A percentile compares a stretch with the other conserved stretches of the same genome.
Evolutionary conservation across 2,113 vertebrate species (phyloP).

Genomic region (Coracopsis vasa): DNA sequence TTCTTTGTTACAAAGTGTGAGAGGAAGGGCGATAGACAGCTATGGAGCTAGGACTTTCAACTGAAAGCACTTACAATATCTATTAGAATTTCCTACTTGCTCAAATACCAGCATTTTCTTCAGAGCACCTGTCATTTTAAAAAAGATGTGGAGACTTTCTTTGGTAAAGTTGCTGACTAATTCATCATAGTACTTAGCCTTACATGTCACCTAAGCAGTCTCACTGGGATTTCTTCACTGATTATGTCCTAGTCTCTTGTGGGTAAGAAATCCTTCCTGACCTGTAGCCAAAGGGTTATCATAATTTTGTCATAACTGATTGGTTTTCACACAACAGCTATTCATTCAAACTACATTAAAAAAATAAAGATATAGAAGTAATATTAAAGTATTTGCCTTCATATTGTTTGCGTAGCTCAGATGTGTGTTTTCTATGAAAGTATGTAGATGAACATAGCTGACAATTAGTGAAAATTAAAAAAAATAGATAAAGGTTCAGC

Average conservation of each 20-base stretch:
- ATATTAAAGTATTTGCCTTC: neutral
- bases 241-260: neutral
- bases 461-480: neutral
- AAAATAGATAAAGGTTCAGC: neutral
- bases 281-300: neutral
- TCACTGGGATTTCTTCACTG: neutral
- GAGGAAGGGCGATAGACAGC: neutral
- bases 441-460: neutral
- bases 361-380: neutral
- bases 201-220: neutral
- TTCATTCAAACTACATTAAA: neutral
- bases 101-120: neutral
- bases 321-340: neutral
- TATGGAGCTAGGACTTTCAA: neutral
- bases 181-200: neutral
- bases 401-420: neutral
- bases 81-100: neutral
- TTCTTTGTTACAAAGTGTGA: neutral
- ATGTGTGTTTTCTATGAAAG: neutral
- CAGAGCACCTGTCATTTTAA: neutral
- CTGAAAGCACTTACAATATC: neutral
- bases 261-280: neutral
- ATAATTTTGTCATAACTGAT: neutral
- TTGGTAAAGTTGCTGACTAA: neutral
- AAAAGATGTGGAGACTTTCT: neutral